Conservation (phyloP, 2,113 vertebrate genomes). For the Mixornis gularis region DNA sequence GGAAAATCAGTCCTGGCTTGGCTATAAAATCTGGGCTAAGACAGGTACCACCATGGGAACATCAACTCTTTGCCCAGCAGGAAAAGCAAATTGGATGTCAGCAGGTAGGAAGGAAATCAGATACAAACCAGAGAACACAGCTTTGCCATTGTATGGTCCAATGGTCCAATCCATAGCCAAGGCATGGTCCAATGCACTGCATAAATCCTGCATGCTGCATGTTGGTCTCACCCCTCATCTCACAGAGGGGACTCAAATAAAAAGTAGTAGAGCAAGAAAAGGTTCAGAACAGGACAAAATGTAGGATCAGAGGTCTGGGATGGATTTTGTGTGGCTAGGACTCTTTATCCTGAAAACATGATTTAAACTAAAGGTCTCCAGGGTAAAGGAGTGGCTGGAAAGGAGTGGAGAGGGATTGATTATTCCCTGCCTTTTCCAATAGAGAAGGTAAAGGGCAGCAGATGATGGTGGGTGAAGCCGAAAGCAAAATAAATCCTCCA, state of each 20-base stretch:
- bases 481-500: not conserved
- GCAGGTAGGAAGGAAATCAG: not conserved
- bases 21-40: not conserved
- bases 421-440: not conserved
- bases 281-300: not conserved
- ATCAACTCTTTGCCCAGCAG: not conserved
- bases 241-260: not conserved
- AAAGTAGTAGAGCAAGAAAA: not conserved
- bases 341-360: not conserved
- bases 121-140: not conserved
- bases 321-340: not conserved
- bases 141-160: not conserved
- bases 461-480: not conserved
- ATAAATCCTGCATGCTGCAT: not conserved
- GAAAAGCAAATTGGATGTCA: not conserved
- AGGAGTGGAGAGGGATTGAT: not conserved
- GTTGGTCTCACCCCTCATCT: not conserved
- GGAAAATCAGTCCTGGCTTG: not conserved
- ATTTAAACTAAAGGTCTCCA: not conserved
- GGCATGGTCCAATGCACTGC: not conserved
- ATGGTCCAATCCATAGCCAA: not conserved
- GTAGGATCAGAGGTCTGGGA: not conserved
- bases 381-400: accelerated
- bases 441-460: not conserved
- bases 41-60: not conserved